Conservation (phyloP, 37 sponge, comb jelly and placozoan genomes). For the Ephydatia muelleri region DNA sequence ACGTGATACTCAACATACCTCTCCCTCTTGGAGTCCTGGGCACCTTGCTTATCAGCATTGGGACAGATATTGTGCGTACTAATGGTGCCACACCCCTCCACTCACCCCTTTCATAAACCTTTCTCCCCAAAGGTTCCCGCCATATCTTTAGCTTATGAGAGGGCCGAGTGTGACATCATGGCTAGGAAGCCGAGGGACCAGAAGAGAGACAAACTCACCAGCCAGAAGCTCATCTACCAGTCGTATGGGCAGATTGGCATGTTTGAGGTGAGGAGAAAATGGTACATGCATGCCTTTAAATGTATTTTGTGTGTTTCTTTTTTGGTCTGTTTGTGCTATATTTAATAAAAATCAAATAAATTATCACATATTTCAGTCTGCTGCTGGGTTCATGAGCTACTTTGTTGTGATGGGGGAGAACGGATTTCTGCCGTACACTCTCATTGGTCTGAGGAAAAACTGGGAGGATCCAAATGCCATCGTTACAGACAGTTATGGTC, state of each 20-base stretch:
- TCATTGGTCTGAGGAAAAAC: constrained; percentile 63
- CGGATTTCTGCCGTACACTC: constrained; percentile 75
- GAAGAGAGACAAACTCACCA: constrained; percentile 82
- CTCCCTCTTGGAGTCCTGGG: constrained; percentile 93
- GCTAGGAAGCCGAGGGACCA: constrained; percentile 90
- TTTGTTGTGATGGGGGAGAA: constrained; percentile 97
- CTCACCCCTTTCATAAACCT: not conserved
- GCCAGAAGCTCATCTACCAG: constrained; percentile 79
- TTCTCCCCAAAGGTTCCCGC: constrained; percentile 71
- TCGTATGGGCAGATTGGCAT: constrained; percentile 97
- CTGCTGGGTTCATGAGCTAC: constrained; percentile 94
- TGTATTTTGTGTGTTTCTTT: not conserved
- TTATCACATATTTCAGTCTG: constrained; percentile 46
- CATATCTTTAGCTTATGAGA: constrained; percentile 96
- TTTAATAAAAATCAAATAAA: not conserved
- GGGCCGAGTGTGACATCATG: constrained; percentile 97
- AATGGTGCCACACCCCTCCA: not conserved
- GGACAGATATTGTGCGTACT: constrained; percentile 86
- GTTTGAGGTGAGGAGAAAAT: constrained; percentile 58
- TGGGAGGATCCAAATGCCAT: constrained; percentile 79
- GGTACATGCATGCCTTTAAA: not conserved
- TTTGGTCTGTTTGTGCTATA: not conserved
- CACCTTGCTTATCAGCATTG: constrained; percentile 96
- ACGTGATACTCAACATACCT: constrained; percentile 85
- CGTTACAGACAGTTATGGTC: constrained; percentile 90